These are phyloP conservation scores for Dunckerocampus dactyliophorus DNA, from an alignment of 2,113 vertebrate genomes.

Conservation along the genomic window DNA sequence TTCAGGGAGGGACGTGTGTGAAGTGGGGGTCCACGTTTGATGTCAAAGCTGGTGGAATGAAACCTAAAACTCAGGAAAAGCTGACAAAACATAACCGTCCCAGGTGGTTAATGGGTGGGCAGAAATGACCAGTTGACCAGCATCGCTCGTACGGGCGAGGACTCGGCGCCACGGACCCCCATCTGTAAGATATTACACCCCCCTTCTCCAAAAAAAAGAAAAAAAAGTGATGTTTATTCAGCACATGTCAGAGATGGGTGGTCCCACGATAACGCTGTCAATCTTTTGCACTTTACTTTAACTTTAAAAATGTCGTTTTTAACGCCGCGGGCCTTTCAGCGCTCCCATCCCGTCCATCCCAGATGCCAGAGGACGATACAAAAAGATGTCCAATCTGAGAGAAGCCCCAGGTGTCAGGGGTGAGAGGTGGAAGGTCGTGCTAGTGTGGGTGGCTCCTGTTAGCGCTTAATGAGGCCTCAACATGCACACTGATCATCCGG, in stretches of 20 bases:
- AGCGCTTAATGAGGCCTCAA: conserved; percentile 66
- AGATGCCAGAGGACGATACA: conserved; percentile 24
- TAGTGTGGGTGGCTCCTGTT: conserved; percentile 70
- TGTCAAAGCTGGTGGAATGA: conserved; percentile 74
- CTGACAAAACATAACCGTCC: conserved; percentile 74
- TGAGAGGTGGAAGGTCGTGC: conserved; percentile 68
- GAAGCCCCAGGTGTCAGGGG: conserved; percentile 65
- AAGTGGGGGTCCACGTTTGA: conserved; percentile 40
- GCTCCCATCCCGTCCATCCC: background rate
- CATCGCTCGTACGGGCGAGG: conserved; percentile 52
- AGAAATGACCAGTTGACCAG: conserved; percentile 77
- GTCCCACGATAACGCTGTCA: conserved; percentile 62
- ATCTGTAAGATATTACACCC: conserved; percentile 77
- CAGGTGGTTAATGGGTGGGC: conserved; percentile 76
- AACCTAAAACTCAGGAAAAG: conserved; percentile 69
- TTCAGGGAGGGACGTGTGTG: conserved; percentile 30
- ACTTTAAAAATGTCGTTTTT: conserved; percentile 5
- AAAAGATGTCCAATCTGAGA: conserved; percentile 38
- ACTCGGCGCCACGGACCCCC: conserved; percentile 47
- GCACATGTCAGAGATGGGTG: conserved; percentile 69
- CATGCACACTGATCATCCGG: conserved; percentile 67
- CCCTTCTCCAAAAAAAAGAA: conserved; percentile 13
- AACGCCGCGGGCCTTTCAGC: no score
- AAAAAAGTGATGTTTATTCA: conserved; percentile 68
- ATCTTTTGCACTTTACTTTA: conserved; percentile 5